A percentile compares a stretch with the other conserved stretches of the same genome.
Conservation (phyloP, 2,888 invertebrate species). For the Calameuta filiformis region DNA sequence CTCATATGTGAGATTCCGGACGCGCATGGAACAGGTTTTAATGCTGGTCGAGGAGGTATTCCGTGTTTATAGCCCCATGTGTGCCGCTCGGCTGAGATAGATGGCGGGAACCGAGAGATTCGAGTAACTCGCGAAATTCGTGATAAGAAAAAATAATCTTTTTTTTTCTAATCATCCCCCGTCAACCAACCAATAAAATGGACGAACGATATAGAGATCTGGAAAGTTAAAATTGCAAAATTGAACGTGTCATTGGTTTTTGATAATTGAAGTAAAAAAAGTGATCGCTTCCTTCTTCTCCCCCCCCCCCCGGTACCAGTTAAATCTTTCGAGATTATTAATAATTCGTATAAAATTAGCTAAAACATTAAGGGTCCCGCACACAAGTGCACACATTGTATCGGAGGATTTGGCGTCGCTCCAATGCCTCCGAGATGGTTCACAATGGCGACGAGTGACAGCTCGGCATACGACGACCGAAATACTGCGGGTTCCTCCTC, state of each 20-base stretch:
- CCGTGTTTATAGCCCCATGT: constrained; percentile 23
- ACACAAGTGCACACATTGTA: not conserved
- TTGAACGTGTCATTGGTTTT: not conserved
- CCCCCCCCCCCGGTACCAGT: too few species aligned
- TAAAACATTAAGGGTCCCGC: not conserved
- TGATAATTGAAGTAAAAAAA: not conserved
- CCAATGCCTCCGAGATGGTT: not conserved
- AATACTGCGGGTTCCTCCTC: not conserved
- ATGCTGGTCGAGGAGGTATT: constrained; percentile 44
- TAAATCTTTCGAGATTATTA: constrained; percentile 5
- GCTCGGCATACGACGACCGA: not conserved
- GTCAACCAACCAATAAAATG: not conserved
- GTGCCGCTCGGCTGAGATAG: constrained; percentile 4
- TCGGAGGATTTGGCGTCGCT: not conserved
- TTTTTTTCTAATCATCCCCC: too few species aligned
- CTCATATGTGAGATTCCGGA: constrained; percentile 47
- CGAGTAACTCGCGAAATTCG: not conserved
- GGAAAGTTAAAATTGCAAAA: not conserved
- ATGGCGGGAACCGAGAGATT: not conserved
- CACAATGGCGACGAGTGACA: not conserved
- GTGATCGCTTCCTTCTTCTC: not conserved
- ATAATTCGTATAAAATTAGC: constrained; percentile 16
- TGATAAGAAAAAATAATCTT: too few species aligned
- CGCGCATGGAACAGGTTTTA: constrained; percentile 43
- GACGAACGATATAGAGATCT: too few species aligned